phyloP scores from a whole-genome alignment of 1,140 invertebrate genomes.

The Ips typographus region DNA sequence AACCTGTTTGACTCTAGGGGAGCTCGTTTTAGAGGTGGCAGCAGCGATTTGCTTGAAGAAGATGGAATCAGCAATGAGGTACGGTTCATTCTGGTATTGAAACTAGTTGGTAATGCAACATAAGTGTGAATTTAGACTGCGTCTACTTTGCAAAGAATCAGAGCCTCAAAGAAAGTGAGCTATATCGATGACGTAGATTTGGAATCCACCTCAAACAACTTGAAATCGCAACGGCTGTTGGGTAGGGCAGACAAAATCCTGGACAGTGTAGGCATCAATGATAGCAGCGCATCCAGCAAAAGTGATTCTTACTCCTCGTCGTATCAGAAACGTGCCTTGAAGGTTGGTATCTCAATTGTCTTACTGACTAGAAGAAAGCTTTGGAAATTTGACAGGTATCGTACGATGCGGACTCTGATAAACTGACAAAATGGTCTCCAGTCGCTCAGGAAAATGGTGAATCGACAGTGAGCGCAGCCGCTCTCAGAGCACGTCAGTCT shows the following conservation, averaged over 20 bases:
- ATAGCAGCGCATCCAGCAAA: slow-evolving; percentile 48
- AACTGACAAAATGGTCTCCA: slow-evolving; percentile 58
- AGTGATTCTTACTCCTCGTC: slow-evolving; percentile 51
- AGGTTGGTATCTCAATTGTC: slow-evolving; percentile 27
- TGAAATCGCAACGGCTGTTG: slow-evolving; percentile 58
- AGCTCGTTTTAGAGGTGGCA: slow-evolving; percentile 37
- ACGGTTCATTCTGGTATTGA: neutral
- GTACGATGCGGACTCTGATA: slow-evolving; percentile 45
- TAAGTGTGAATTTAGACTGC: slow-evolving; percentile 43
- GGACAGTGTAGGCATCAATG: slow-evolving; percentile 58
- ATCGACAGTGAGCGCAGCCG: slow-evolving; percentile 48
- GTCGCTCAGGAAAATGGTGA: slow-evolving; percentile 48
- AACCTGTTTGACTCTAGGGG: slow-evolving; percentile 47
- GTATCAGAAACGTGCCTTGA: slow-evolving; percentile 54
- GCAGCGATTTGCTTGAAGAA: slow-evolving; percentile 42
- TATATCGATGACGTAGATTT: slow-evolving; percentile 60
- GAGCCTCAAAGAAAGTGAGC: slow-evolving; percentile 58
- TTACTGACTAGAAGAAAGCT: neutral
- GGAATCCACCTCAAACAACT: slow-evolving; percentile 56
- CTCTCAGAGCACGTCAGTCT: slow-evolving; percentile 48
- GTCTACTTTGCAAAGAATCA: slow-evolving; percentile 50
- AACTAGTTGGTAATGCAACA: neutral
- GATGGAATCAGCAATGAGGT: slow-evolving; percentile 51
- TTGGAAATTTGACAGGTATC: slow-evolving; percentile 44
- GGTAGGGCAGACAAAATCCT: slow-evolving; percentile 60